phyloP scores from a whole-genome alignment of 2,888 invertebrate species.

The Dyspetes luteomarginatus region DNA sequence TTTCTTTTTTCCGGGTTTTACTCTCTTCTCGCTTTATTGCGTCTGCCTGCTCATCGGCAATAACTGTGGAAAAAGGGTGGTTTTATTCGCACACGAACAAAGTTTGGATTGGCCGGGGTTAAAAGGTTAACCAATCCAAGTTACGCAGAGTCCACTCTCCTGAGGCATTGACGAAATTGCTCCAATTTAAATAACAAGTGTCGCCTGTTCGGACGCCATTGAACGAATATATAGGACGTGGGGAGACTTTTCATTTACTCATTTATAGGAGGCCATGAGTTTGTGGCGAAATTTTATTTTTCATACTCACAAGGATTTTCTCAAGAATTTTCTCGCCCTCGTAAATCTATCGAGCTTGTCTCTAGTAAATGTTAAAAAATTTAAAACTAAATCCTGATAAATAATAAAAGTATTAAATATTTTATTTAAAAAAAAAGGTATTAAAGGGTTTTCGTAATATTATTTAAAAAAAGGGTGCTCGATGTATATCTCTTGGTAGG shows the following conservation, averaged over 20 bases:
- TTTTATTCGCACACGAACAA: neutral
- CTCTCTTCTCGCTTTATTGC: constrained; percentile 8
- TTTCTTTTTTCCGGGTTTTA: neutral
- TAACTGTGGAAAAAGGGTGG: constrained; percentile 39
- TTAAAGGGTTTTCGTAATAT: too few relatives aligned
- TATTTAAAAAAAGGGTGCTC: too few relatives aligned
- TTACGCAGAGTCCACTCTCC: neutral
- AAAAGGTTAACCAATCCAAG: constrained; percentile 27
- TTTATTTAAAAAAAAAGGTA: too few relatives aligned
- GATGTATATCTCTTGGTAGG: too few relatives aligned
- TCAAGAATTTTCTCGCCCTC: constrained; percentile 5
- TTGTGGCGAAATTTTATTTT: neutral
- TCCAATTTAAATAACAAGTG: constrained; percentile 54
- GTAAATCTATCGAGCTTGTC: neutral
- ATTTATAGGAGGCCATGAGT: neutral
- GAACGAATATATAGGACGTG: neutral
- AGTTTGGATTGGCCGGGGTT: neutral
- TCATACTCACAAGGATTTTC: neutral
- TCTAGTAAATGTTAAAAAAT: too few relatives aligned
- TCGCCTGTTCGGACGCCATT: neutral
- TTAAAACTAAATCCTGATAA: neutral
- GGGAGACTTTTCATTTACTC: neutral
- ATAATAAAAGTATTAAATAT: neutral
- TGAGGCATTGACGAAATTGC: constrained; percentile 18
- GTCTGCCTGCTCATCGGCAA: neutral